These are phyloP conservation scores for Rhamnusium bicolor DNA, from an alignment of 2,888 invertebrate species.

Conservation along the genomic window DNA sequence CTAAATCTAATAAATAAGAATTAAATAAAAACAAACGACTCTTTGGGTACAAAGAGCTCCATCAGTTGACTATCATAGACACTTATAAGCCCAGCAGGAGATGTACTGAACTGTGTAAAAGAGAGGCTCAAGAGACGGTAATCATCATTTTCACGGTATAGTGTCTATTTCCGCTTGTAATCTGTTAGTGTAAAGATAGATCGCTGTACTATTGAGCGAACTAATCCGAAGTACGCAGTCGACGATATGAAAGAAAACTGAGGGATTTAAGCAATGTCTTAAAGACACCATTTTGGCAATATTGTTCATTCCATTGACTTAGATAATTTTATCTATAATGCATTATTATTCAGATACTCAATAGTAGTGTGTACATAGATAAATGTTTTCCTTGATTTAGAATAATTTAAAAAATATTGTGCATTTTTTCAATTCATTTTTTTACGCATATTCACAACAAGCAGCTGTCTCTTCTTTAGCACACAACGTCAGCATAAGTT, in stretches of 20 bases:
- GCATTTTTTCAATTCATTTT: no score
- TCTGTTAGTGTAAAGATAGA: slow-evolving; percentile 68
- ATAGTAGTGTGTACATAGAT: no score
- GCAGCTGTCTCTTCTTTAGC: no score
- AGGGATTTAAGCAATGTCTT: background rate
- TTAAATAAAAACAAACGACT: background rate
- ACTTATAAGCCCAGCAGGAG: slow-evolving; percentile 1
- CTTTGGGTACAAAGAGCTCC: background rate
- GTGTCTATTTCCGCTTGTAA: slow-evolving; percentile 66
- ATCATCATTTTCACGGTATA: slow-evolving; percentile 60
- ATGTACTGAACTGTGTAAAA: slow-evolving; percentile 21
- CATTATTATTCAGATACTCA: no score
- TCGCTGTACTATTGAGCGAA: slow-evolving; percentile 67
- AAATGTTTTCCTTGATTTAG: no score
- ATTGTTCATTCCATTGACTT: background rate
- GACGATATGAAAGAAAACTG: slow-evolving; percentile 66
- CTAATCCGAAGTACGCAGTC: slow-evolving; percentile 65
- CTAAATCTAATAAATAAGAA: no score
- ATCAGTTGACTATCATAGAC: background rate
- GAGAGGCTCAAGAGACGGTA: slow-evolving; percentile 50
- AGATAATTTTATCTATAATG: background rate
- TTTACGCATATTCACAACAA: no score
- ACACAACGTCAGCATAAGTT: no score
- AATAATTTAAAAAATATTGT: no score
- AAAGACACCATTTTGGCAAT: background rate